Percentiles rank a stretch among this genome's conserved stretches.
Evolutionary conservation across 1,140 invertebrate genomes (phyloP).

Genomic region (Ganaspis sp.): DNA sequence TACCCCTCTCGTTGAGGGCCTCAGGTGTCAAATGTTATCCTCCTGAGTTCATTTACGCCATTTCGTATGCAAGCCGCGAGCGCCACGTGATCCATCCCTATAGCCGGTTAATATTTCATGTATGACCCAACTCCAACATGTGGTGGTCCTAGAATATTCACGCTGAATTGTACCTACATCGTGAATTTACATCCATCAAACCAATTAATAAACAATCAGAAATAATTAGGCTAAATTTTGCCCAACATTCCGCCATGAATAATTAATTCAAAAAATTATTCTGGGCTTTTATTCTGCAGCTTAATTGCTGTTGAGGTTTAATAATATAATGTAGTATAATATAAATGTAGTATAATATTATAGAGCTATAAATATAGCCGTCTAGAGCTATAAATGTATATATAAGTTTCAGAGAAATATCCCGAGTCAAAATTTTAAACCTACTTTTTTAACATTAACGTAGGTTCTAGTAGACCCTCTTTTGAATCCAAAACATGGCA

Average conservation of each 20-base stretch:
- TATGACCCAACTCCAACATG: slow-evolving; percentile 26
- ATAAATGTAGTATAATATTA: no score
- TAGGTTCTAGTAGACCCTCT: no score
- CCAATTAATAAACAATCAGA: not conserved
- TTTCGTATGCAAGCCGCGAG: slow-evolving; percentile 50
- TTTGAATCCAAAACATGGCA: no score
- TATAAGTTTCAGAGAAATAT: no score
- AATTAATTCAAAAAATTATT: not conserved
- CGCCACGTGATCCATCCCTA: slow-evolving; percentile 39
- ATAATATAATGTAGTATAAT: no score
- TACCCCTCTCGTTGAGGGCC: slow-evolving; percentile 46
- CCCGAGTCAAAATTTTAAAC: no score
- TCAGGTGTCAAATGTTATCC: slow-evolving; percentile 58
- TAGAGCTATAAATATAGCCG: no score
- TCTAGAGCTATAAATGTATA: no score
- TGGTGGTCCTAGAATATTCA: slow-evolving; percentile 2
- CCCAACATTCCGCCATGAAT: not conserved
- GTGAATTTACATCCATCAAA: slow-evolving; percentile 1
- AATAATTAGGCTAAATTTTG: not conserved
- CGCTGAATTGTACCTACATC: not conserved
- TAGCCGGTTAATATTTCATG: slow-evolving; percentile 36
- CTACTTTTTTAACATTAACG: no score
- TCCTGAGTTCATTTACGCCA: slow-evolving; percentile 53
- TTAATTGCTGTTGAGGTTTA: no score
- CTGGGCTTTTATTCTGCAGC: no score